These are phyloP conservation scores for Lamprotornis superbus DNA, from an alignment of 2,113 vertebrate species.

Conservation along the genomic window DNA sequence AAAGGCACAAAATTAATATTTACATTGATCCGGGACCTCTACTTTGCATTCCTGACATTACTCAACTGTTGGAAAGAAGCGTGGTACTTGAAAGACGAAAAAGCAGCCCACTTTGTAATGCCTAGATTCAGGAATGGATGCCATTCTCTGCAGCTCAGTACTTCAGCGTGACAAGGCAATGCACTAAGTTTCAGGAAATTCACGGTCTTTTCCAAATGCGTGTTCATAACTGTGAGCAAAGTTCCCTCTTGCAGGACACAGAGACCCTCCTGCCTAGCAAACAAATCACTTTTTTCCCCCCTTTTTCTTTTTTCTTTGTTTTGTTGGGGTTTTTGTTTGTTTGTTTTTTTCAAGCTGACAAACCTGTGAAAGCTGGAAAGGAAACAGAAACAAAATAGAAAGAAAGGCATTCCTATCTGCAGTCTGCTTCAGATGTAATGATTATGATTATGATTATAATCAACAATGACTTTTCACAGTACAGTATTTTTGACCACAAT, in stretches of 20 bases:
- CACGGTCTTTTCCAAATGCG: neutral
- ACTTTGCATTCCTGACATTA: neutral
- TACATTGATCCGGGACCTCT: neutral
- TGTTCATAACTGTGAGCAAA: neutral
- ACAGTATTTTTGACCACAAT: neutral
- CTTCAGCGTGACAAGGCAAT: neutral
- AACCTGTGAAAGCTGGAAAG: neutral
- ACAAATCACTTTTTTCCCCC: neutral
- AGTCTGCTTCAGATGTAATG: neutral
- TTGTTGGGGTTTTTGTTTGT: too few relatives aligned
- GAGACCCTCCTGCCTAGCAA: neutral
- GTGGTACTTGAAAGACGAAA: neutral
- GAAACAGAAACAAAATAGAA: neutral
- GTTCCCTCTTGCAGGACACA: neutral
- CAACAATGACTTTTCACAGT: neutral
- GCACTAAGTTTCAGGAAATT: neutral
- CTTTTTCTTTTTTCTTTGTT: neutral
- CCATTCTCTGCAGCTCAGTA: neutral
- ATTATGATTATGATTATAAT: neutral
- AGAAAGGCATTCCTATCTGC: neutral
- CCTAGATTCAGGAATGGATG: neutral
- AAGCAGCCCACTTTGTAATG: neutral
- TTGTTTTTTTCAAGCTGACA: neutral
- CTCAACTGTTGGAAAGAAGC: neutral
- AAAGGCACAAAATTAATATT: neutral